Base-by-base conservation (phyloP, 2,888 invertebrate species). In the Dione vanillae region DNA sequence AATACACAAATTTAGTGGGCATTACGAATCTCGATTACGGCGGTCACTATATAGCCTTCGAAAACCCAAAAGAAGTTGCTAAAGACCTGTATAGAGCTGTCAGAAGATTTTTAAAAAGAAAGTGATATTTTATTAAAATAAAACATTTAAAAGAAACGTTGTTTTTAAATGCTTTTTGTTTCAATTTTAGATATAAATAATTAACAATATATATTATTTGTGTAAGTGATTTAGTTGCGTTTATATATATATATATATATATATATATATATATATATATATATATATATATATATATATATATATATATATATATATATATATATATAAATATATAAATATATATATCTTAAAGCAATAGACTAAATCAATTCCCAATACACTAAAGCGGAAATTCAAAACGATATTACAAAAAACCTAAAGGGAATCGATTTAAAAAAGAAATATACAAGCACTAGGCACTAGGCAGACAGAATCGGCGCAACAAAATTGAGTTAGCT, bases 41-140 rank as follows among this genome's bases (percentile, higher is more conserved):
- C 0, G 98, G 98, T 0, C 98, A 98, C 86, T 98, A 97, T 85
- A 96, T 96, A 0, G 97, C 97, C 0, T 94, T 98, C 61, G 97
- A 98, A 86, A 94, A 95, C 73, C 97, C 98, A 0, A 85, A 94
- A 67, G 83, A 95, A 1, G 86, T 98, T 10, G 95, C 96, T 37
- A 88, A 94, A 8, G 97, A 98, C 79, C 84, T 98, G 14, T 92
- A 87, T 71, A 80, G 83, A 70, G 90, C 90, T 61, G 88, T 90
- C 0, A 80, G 84, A 41, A 78, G 62, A 12, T 89, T 91, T 77
- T 71, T 80, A 35, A 41, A 43, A 11, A 65, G 37, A 16, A 41
- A 43, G 20, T 45, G 41, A 11, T 2, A 0, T 19, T 20, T 10
- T 49, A n/a, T n/a, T n/a, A n/a, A n/a, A n/a, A n/a, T n/a, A n/a